phyloP scores from a whole-genome alignment of 2,888 invertebrate genomes.

The Lapara coniferarum region DNA sequence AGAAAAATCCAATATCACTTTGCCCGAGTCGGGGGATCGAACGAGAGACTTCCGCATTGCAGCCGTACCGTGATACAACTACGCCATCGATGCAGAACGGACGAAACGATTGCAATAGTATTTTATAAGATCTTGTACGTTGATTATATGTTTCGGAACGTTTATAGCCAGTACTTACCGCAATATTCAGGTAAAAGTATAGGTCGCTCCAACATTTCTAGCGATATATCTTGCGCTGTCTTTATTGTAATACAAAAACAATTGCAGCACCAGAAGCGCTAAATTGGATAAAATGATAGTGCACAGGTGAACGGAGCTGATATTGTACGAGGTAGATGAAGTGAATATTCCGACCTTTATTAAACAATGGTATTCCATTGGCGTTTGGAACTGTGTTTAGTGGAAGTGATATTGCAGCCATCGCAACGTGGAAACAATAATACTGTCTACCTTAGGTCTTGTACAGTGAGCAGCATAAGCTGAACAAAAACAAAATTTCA shows the following conservation, averaged over 20 bases:
- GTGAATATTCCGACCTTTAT: conserved; percentile 20
- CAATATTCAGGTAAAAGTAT: neutral
- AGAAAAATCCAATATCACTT: no score
- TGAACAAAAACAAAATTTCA: no score
- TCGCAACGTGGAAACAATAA: conserved; percentile 19
- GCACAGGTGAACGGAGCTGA: conserved; percentile 7
- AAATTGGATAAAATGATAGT: conserved; percentile 13
- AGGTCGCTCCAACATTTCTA: neutral
- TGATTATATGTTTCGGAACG: no score
- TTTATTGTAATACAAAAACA: conserved; percentile 3
- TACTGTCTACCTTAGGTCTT: conserved; percentile 13
- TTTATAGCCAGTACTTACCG: neutral
- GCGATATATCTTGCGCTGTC: neutral
- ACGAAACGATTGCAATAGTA: no score
- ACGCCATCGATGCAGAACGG: no score
- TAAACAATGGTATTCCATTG: conserved; percentile 15
- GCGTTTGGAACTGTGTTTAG: conserved; percentile 12
- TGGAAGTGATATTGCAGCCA: conserved; percentile 20
- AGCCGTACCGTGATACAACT: no score
- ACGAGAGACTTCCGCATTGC: no score
- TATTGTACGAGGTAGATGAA: neutral
- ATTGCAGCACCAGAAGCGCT: conserved; percentile 2
- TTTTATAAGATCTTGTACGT: no score
- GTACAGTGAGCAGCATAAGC: no score
- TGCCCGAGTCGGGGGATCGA: no score